Evolutionary conservation across 2,797 vertebrate genomes (phyloP), one percentile per base, ranked within the genome.

Genomic region (Xyrichtys novacula): DNA sequence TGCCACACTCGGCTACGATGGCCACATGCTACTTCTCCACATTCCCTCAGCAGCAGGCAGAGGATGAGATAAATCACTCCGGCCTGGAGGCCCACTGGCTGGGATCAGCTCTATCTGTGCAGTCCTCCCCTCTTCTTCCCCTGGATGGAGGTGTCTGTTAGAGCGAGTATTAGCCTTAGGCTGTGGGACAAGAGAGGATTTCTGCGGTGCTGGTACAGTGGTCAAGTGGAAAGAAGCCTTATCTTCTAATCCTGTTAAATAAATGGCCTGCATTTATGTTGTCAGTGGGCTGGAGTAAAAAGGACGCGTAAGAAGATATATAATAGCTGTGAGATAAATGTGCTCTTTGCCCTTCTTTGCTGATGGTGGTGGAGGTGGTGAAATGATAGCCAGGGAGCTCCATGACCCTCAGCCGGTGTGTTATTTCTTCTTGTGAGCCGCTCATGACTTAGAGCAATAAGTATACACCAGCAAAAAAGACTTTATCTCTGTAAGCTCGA

Each of bases 241-340:
- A 88, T 88, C 90, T 88, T 76, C 60, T 91, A 90, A 93, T 91
- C 88, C 85, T 73, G 79, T 90, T 88, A 83, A 85, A 92, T 89
- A 87, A 89, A 92, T 89, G 84, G 73, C 77, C 66, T 38, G 81
- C 73, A 80, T 92, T 91, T 87, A 86, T 72, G 83, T 80, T 92
- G 88, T 88, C 84, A 90, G 76, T 71, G 44, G 64, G 39, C 77
- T 70, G 65, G 69, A 84, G 78, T 77, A 78, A 80, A 85, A 72
- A 64, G 63, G 63, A 74, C 57, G 43, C 59, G 64, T 57, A 34
- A 62, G 61, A 78, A 73, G 72, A 85, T 76, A 63, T 85, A 71
- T 70, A 68, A 75, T 50, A 47, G 61, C 58, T 59, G 32, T 50
- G 54, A 81, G 85, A 86, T 87, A 81, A 90, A 88, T 62, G 64